Evolutionary conservation across 2,888 invertebrate genomes (phyloP).

Genomic region (Sesamia inferens): DNA sequence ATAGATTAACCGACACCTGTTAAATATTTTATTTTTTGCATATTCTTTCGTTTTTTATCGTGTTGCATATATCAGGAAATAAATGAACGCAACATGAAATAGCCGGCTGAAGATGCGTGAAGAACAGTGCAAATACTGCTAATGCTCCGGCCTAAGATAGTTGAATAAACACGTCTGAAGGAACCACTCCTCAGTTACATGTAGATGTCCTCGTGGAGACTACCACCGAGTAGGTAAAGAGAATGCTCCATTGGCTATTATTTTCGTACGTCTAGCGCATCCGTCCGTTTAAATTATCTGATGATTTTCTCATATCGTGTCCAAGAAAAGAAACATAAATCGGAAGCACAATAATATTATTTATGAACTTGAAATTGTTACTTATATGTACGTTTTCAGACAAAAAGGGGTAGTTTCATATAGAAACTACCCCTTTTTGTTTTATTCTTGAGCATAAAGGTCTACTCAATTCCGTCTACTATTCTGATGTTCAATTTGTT

Average conservation of each 20-base stretch:
- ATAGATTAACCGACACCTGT: conserved; percentile 66
- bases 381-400: too few species aligned
- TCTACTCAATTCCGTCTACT: too few species aligned
- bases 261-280: neutral
- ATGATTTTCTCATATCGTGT: neutral
- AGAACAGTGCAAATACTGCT: neutral
- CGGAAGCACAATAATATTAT: too few species aligned
- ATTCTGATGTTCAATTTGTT: too few species aligned
- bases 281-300: neutral
- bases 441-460: too few species aligned
- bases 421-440: too few species aligned
- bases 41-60: neutral
- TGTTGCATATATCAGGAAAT: neutral
- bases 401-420: too few species aligned
- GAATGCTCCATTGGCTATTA: neutral
- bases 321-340: neutral
- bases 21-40: conserved; percentile 1
- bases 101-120: neutral
- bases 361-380: too few species aligned
- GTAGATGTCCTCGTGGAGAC: too few species aligned
- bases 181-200: neutral
- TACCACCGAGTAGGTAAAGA: neutral
- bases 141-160: neutral
- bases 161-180: neutral
- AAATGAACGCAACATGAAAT: neutral